Base-by-base conservation (phyloP, 2,888 invertebrate species). In the Cheiracanthium punctorium region DNA sequence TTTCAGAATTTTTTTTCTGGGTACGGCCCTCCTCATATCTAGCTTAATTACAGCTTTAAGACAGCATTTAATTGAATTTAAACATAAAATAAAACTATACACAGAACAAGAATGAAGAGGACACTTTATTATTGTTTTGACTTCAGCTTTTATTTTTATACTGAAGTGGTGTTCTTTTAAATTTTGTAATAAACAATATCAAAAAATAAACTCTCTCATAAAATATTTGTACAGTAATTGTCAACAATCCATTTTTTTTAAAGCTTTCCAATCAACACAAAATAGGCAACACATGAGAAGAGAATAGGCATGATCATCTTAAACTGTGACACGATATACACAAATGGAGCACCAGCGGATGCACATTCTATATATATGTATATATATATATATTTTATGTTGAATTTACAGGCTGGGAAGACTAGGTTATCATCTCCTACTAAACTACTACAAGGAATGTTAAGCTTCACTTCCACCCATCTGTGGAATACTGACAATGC, bases 121-220 rank as follows among this genome's bases (percentile, higher is more conserved):
- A 52, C 17, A 48, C n/a, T 52, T 52, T 52, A 20, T 28, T 29
- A 1, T 71, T 24, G n/a, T n/a, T n/a, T n/a, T n/a, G n/a, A n/a
- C n/a, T n/a, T n/a, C n/a, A n/a, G n/a, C n/a, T n/a, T n/a, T n/a
- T n/a, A n/a, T n/a, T n/a, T n/a, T n/a, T n/a, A n/a, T n/a, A n/a
- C n/a, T n/a, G n/a, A n/a, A n/a, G n/a, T n/a, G n/a, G n/a, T n/a
- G n/a, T 58, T 73, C 58, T 76, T 43, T 76, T 71, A 64, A 82
- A 28, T 74, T 72, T 64, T 80, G 37, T 75, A 85, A 75, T 72
- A 85, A 85, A 85, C 37, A 58, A 84, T 85, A 85, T 85, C 84
- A 77, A 85, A 85, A 85, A 85, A 85, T 85, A 85, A 84, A 80
- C 74, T 85, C 74, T 85, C 41, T 85, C 80, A 74, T 85, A 85